Evolutionary conservation across 2,888 invertebrate species (phyloP), one percentile per base, ranked within the genome.

Genomic region (Leucoptera coffeella): DNA sequence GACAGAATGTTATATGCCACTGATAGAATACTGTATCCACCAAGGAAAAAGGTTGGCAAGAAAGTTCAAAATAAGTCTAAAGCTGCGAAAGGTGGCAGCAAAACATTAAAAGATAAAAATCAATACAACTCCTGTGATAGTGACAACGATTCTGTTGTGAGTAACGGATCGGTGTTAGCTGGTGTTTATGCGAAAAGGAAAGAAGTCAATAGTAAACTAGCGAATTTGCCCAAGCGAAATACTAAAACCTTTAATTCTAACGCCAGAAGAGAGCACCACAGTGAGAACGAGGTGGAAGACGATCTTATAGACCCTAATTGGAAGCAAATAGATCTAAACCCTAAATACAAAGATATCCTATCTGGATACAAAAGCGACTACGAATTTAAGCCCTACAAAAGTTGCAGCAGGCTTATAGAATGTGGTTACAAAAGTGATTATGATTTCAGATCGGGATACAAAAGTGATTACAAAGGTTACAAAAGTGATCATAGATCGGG

Each of bases 1-100:
- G 82, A 82, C 49, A 75, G 82, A 40, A 76, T 80, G 45, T 58
- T 82, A 40, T 83, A 82, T 43, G 85, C 79, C 30, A 81, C 84
- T 0, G 86, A 86, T 40, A 69, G 84, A 36, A 83, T 85, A 2
- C 52, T 86, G 9, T 86, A 86, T 56, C 86, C 86, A 1, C 85
- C 85, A 1, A 76, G 85, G 30, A 74, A 84, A 34, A 85, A 82
- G 53, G 82, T 78, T 22, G 82, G 84, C 1, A 67, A 84, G 33
- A 80, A 82, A 28, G 76, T 78, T 8, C 57, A 60, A 36, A 57
- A 42, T 31, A 67, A 67, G 45, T 41, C 72, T 2, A 75, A 61
- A 39, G 25, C 44, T 8, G 37, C 47, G 15, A 50, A 60, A 47
- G 37, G 37, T 13, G 30, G 54, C 14, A 47, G 59, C 4, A 65